Conservation (phyloP, 1,140 invertebrate species). For the Eriosoma lanigerum region DNA sequence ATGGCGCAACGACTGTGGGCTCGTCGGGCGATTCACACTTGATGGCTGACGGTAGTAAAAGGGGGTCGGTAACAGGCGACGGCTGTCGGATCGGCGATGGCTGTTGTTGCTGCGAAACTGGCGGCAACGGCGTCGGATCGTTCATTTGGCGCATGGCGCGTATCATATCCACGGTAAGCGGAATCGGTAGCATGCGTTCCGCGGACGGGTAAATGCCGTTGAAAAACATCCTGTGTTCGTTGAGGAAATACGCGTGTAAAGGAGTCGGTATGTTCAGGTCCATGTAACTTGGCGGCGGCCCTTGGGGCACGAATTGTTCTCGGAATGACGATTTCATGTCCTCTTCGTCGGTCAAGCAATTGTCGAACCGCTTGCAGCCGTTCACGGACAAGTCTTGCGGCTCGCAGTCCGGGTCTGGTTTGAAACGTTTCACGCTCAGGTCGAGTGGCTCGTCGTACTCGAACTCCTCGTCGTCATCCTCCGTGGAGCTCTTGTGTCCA, state of each 20-base stretch:
- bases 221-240: conserved; percentile 44
- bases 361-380: conserved; percentile 36
- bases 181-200: conserved; percentile 48
- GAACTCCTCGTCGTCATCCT: conserved; percentile 56
- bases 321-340: not conserved
- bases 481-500: conserved; percentile 52
- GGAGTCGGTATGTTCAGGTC: conserved; percentile 30
- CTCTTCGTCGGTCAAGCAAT: not conserved
- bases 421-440: conserved; percentile 49
- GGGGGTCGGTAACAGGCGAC: not conserved
- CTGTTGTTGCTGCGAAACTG: not conserved
- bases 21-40: conserved; percentile 6
- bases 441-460: conserved; percentile 52
- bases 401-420: conserved; percentile 38
- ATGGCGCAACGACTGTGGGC: not conserved
- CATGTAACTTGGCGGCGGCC: conserved; percentile 49
- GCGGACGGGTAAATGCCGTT: conserved; percentile 36
- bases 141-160: conserved; percentile 52
- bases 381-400: conserved; percentile 79
- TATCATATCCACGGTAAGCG: conserved; percentile 53
- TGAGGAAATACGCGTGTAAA: conserved; percentile 38
- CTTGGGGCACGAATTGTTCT: conserved; percentile 59
- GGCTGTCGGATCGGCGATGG: not conserved
- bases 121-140: not conserved
- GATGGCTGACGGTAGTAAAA: not conserved